Evolutionary conservation across 35 echinoderm and acorn worm species (phyloP).

Genomic region (Eucidaris tribuloides): DNA sequence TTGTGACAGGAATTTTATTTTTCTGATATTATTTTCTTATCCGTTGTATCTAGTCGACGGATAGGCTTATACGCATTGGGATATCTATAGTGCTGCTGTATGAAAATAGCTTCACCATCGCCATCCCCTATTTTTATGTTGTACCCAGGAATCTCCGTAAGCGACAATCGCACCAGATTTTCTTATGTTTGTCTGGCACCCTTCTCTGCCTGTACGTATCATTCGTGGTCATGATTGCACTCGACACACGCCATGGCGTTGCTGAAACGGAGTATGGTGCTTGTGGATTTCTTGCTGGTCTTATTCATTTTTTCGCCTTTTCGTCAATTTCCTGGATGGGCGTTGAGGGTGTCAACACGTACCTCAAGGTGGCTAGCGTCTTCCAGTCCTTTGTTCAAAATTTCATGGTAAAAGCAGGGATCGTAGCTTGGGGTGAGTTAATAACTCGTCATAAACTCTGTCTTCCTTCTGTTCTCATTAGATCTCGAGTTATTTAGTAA

Average conservation of each 20-base stretch:
- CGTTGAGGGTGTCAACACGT: constrained; percentile 57
- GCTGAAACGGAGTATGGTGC: background rate
- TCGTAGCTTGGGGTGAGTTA: constrained; percentile 61
- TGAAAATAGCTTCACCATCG: too few relatives aligned
- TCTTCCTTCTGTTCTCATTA: too few relatives aligned
- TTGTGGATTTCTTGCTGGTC: constrained; percentile 33
- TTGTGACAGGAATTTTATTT: too few relatives aligned
- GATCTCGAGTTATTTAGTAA: too few relatives aligned
- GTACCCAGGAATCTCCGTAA: background rate
- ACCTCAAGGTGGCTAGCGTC: constrained; percentile 51
- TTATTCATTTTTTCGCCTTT: constrained; percentile 65
- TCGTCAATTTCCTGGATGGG: constrained; percentile 63
- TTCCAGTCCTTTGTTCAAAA: constrained; percentile 35
- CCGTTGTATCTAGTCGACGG: too few relatives aligned
- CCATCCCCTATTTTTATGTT: background rate
- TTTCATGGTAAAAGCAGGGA: constrained; percentile 53
- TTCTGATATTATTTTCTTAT: too few relatives aligned
- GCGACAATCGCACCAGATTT: background rate
- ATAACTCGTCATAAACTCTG: too few relatives aligned
- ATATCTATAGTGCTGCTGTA: too few relatives aligned
- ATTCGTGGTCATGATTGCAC: constrained; percentile 8
- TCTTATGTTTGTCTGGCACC: background rate
- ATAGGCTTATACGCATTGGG: too few relatives aligned
- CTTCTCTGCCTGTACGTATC: constrained; percentile 27
- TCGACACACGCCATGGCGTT: background rate